Evolutionary conservation across 2,888 invertebrate species (phyloP).

Genomic region (Cephus spinipes): DNA sequence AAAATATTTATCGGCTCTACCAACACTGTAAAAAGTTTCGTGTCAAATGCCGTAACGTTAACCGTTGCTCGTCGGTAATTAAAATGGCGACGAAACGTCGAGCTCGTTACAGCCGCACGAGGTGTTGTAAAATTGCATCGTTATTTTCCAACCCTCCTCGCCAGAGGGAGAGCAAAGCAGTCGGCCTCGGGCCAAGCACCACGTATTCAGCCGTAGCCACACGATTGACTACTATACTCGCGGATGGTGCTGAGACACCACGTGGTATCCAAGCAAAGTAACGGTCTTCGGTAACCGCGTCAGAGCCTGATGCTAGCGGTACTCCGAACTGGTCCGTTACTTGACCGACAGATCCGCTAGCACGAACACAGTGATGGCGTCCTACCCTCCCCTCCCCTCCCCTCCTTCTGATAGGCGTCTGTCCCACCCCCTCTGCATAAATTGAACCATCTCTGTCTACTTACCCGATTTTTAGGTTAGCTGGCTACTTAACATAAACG

Average conservation of each 20-base stretch:
- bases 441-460: background rate
- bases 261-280: slow-evolving; percentile 55
- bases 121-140: slow-evolving; percentile 20
- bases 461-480: background rate
- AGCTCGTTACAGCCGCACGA: slow-evolving; percentile 7
- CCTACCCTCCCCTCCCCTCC: background rate
- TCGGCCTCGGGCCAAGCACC: slow-evolving; percentile 13
- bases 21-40: background rate
- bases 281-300: slow-evolving; percentile 64
- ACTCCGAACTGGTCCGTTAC: slow-evolving; percentile 63
- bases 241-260: slow-evolving; percentile 55
- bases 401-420: slow-evolving; percentile 15
- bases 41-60: slow-evolving; percentile 22
- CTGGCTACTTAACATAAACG: background rate
- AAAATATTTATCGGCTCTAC: background rate
- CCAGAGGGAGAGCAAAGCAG: slow-evolving; percentile 15
- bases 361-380: slow-evolving; percentile 34
- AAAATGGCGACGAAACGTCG: slow-evolving; percentile 42
- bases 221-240: slow-evolving; percentile 29
- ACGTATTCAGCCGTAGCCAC: slow-evolving; percentile 20
- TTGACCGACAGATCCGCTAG: slow-evolving; percentile 67
- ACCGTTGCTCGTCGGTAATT: slow-evolving; percentile 36
- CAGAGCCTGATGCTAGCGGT: slow-evolving; percentile 64
- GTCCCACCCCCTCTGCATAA: slow-evolving; percentile 9
- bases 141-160: slow-evolving; percentile 7